These are phyloP conservation scores for Porphyrio hochstetteri DNA, from an alignment of 2,113 vertebrate genomes.

Conservation along the genomic window DNA sequence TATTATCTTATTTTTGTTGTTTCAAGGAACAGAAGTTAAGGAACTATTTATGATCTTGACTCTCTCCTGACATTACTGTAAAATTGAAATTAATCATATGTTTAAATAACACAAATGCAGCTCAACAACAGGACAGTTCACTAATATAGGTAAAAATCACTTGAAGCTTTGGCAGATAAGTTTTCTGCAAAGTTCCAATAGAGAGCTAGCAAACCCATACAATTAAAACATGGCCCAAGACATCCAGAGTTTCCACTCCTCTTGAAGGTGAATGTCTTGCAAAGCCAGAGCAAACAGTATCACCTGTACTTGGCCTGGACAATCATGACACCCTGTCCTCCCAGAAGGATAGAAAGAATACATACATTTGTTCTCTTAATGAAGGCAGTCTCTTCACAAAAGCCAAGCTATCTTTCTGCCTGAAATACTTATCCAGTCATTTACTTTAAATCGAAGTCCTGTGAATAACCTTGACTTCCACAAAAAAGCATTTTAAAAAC, in stretches of 20 bases:
- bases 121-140: neutral
- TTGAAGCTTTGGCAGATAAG: neutral
- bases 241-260: neutral
- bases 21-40: neutral
- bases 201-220: neutral
- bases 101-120: neutral
- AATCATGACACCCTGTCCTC: neutral
- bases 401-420: neutral
- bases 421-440: neutral
- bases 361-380: neutral
- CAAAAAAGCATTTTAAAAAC: neutral
- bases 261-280: neutral
- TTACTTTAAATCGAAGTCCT: neutral
- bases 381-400: neutral
- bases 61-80: neutral
- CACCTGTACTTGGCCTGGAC: neutral
- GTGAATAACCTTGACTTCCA: conserved; percentile 23
- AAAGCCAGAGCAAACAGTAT: neutral
- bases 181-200: neutral
- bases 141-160: neutral
- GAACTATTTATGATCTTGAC: neutral
- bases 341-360: neutral
- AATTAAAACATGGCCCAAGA: neutral
- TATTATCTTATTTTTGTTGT: neutral
- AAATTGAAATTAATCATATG: neutral